Base-by-base conservation (phyloP, 1,140 invertebrate genomes). In the Gerris buenoi region DNA sequence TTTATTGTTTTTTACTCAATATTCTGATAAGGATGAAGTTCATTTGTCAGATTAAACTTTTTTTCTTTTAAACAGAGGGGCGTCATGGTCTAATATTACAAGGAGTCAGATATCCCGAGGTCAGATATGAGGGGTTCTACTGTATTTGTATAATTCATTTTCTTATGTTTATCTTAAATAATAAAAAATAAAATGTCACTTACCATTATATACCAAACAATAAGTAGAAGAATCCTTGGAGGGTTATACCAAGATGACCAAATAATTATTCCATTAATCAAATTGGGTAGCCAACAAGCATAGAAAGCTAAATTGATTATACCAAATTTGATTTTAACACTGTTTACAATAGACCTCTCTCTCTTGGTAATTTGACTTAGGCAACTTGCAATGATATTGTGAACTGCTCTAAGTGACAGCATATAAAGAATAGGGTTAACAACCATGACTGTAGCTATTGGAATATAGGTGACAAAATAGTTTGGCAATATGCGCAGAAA, bases 201-300 rank as follows among this genome's bases (percentile, higher is more conserved):
- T 76, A 89, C 88, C 88, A 90, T 91, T 57, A 88, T 81, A 73
- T 90, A 90, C 88, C 88, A 90, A 27, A 89, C 75, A 65, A 76
- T 77, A 58, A 89, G 82, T n/a, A 90, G 81, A 14, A 84, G 76
- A 73, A 80, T 83, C 14, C 81, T 77, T 2, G 88, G 88, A 64
- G 89, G 78, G 67, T 85, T 77, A 70, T 85, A 84, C 88, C 88
- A 90, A 67, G 86, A 78, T 0, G 82, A 84, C 88, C 88, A 91
- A 3, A 91, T 72, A 14, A 91, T 73, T 62, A 89, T 74, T 10
- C 86, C 87, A 75, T 89, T 90, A 3, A 90, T 77, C 22, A 91
- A 74, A 78, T 91, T 91, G 14, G 89, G 88, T 57, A 88, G 68
- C 89, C 89, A 91, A 73, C 89, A 91, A 23, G 90, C 68, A 73